Percentiles rank a stretch among this genome's conserved stretches.
phyloP scores from a whole-genome alignment of 1,140 invertebrate species.

The Drosophila murphyi region DNA sequence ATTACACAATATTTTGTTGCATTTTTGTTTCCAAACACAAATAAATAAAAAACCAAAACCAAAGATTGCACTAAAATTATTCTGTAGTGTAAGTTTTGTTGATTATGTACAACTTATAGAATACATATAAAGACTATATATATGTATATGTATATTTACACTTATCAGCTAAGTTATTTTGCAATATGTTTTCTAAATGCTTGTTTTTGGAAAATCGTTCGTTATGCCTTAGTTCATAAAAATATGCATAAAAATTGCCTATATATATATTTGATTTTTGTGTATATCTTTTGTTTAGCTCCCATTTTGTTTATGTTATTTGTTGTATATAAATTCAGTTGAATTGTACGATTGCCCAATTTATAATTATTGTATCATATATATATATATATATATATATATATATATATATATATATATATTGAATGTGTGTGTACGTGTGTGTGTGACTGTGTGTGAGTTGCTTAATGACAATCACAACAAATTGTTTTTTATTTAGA shows the following conservation, averaged over 20 bases:
- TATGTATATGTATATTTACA: slow-evolving; percentile 23
- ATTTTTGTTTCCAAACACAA: slow-evolving; percentile 38
- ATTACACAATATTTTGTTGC: slow-evolving; percentile 82
- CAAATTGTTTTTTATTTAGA: slow-evolving; percentile 70
- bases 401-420: slow-evolving; percentile 25
- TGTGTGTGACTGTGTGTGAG: slow-evolving; percentile 23
- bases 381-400: slow-evolving; percentile 30
- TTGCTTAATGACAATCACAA: slow-evolving; percentile 66
- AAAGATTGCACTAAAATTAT: slow-evolving; percentile 80
- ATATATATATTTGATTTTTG: slow-evolving; percentile 37
- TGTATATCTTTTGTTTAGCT: slow-evolving; percentile 35
- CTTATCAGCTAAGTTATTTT: slow-evolving; percentile 16
- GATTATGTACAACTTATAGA: slow-evolving; percentile 46
- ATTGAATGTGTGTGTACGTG: slow-evolving; percentile 13
- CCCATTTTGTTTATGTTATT: slow-evolving; percentile 12
- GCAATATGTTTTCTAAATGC: slow-evolving; percentile 36
- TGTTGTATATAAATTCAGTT: slow-evolving; percentile 82
- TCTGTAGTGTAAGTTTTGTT: slow-evolving; percentile 60
- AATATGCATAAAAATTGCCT: slow-evolving; percentile 72
- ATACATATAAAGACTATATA: slow-evolving; percentile 10
- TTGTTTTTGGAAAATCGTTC: slow-evolving; percentile 41
- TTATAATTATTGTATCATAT: slow-evolving; percentile 48
- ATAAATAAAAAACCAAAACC: slow-evolving; percentile 50
- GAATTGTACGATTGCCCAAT: slow-evolving; percentile 79
- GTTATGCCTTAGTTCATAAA: slow-evolving; percentile 42